Conservation (phyloP, 1,140 invertebrate species). For the Eupeodes corollae region DNA sequence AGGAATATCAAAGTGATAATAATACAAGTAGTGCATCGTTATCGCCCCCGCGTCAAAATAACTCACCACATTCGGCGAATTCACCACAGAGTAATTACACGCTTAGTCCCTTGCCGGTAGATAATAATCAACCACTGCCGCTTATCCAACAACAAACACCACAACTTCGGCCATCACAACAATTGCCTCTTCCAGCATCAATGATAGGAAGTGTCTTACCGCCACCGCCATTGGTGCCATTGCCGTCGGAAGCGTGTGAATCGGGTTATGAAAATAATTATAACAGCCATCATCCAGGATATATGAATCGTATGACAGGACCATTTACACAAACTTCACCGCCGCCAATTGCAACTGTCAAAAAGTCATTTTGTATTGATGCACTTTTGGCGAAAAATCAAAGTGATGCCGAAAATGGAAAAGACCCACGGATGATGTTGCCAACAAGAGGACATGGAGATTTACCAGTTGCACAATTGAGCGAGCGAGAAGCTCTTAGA, state of each 20-base stretch:
- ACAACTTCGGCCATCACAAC: background rate
- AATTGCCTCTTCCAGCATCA: background rate
- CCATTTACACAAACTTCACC: slow-evolving; percentile 2
- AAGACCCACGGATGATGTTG: slow-evolving; percentile 8
- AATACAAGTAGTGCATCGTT: slow-evolving; percentile 12
- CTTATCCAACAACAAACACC: slow-evolving; percentile 1
- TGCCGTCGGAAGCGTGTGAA: slow-evolving; percentile 5
- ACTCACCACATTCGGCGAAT: slow-evolving; percentile 13
- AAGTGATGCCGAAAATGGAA: slow-evolving; percentile 14
- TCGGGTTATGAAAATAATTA: background rate
- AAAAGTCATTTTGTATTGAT: slow-evolving; percentile 56
- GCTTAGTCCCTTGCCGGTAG: slow-evolving; percentile 12
- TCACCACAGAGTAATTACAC: slow-evolving; percentile 22
- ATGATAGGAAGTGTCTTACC: background rate
- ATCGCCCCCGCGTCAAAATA: slow-evolving; percentile 1
- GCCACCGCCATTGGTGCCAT: slow-evolving; percentile 4
- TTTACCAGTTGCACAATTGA: slow-evolving; percentile 29
- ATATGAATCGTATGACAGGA: background rate
- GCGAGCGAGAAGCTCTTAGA: slow-evolving; percentile 31
- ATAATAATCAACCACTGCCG: background rate
- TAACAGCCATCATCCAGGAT: background rate
- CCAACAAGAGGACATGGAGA: slow-evolving; percentile 24
- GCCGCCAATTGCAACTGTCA: slow-evolving; percentile 14
- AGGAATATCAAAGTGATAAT: slow-evolving; percentile 18
- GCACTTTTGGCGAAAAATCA: slow-evolving; percentile 44